Percentiles rank a stretch among this genome's conserved stretches.
Evolutionary conservation across 2,113 vertebrate genomes (phyloP).

Genomic region (Camarhynchus parvulus): DNA sequence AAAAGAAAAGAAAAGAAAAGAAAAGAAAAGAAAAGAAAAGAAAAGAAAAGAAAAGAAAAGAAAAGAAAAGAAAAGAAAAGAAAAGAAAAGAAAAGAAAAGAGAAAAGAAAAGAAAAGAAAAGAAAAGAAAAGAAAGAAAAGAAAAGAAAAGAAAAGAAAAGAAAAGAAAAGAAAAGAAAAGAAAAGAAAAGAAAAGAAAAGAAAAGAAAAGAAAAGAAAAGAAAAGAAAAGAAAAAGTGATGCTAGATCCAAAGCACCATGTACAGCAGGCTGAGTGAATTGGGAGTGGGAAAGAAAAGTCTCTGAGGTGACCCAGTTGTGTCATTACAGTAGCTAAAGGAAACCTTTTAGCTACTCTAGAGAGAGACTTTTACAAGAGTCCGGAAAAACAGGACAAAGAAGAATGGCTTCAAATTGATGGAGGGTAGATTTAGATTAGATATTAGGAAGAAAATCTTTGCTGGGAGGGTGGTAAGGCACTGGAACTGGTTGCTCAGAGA

Average conservation of each 20-base stretch:
- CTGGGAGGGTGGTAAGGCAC: neutral
- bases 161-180: neutral
- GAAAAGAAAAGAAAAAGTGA: neutral
- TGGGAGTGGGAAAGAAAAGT: neutral
- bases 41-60: no score
- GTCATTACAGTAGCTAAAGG: neutral
- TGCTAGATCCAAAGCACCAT: neutral
- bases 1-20: no score
- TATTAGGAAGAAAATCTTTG: neutral
- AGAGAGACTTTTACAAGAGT: neutral
- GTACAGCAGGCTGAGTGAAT: neutral
- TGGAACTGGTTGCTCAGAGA: neutral
- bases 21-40: no score
- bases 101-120: neutral
- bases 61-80: no score
- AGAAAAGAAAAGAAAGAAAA: no score
- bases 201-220: neutral
- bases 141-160: no score
- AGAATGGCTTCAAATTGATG: neutral
- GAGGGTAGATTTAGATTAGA: neutral
- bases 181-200: fast-evolving
- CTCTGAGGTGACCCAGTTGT: neutral
- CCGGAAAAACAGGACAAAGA: neutral
- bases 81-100: fast-evolving
- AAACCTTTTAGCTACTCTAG: neutral